Conservation (phyloP, 2,113 vertebrate species). For the Anoura caudifer region DNA sequence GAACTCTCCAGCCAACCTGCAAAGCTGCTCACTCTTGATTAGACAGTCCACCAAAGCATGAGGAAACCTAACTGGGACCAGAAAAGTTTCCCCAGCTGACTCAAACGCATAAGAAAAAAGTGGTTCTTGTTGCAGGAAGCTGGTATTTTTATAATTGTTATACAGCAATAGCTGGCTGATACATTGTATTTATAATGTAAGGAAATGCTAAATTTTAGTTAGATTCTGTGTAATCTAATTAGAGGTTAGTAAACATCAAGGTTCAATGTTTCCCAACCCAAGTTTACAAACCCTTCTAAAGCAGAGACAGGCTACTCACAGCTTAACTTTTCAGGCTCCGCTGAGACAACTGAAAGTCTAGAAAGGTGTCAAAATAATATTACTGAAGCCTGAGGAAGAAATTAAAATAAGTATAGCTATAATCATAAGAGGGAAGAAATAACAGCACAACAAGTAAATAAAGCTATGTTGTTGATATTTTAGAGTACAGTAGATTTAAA, state of each 20-base stretch:
- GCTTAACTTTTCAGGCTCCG: background rate
- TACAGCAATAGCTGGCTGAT: background rate
- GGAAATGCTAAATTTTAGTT: background rate
- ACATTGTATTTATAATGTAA: background rate
- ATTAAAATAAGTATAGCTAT: background rate
- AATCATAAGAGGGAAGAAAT: background rate
- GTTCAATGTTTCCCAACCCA: background rate
- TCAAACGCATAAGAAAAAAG: background rate
- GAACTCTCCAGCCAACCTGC: background rate
- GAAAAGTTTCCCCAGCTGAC: background rate
- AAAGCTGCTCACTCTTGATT: background rate
- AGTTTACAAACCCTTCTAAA: background rate
- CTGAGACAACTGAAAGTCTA: background rate
- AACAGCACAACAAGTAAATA: background rate
- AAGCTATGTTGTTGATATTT: background rate
- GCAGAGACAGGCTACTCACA: background rate
- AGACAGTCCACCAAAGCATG: background rate
- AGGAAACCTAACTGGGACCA: background rate
- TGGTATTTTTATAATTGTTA: background rate
- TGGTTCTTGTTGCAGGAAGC: too few species aligned
- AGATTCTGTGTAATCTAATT: background rate
- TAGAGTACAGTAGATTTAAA: background rate
- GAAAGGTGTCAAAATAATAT: background rate
- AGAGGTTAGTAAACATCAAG: background rate
- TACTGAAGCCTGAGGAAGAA: background rate